These are phyloP conservation scores for Phyllotreta cruciferae DNA, from an alignment of 2,888 invertebrate genomes.

Conservation along the genomic window DNA sequence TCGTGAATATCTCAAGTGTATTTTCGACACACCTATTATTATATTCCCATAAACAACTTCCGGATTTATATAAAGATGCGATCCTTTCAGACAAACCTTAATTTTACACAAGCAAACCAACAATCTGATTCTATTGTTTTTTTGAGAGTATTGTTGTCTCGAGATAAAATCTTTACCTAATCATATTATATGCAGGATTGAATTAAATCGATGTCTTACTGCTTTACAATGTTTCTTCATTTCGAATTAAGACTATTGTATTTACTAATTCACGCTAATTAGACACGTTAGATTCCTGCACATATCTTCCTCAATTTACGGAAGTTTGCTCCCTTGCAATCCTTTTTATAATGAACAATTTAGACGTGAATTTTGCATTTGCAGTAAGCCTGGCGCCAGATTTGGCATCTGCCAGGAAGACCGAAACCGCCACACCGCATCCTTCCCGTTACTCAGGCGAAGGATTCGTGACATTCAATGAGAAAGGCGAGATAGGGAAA, in stretches of 20 bases:
- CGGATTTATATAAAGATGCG: conserved; percentile 2
- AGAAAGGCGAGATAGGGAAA: conserved; percentile 81
- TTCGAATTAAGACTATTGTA: no score
- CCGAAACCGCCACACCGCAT: conserved; percentile 73
- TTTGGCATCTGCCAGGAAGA: conserved; percentile 68
- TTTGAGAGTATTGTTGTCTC: conserved; percentile 15
- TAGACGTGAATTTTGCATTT: conserved; percentile 26
- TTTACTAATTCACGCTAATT: no score
- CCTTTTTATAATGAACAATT: no score
- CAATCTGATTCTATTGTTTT: conserved; percentile 15
- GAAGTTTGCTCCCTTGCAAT: no score
- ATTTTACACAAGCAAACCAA: conserved; percentile 8
- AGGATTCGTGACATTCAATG: conserved; percentile 87
- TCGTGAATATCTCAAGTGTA: not conserved
- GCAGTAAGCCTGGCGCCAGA: conserved; percentile 80
- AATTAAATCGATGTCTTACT: not conserved
- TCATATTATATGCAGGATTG: not conserved
- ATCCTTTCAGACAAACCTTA: conserved; percentile 8
- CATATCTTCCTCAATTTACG: no score
- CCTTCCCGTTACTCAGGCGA: conserved; percentile 73
- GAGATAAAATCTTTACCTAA: conserved; percentile 8
- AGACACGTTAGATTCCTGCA: no score
- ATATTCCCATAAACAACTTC: conserved; percentile 3
- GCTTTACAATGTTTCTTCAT: no score
- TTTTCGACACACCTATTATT: conserved; percentile 9